These are phyloP conservation scores for Zaprionus davidi DNA, from an alignment of 1,140 invertebrate genomes.

Conservation along the genomic window DNA sequence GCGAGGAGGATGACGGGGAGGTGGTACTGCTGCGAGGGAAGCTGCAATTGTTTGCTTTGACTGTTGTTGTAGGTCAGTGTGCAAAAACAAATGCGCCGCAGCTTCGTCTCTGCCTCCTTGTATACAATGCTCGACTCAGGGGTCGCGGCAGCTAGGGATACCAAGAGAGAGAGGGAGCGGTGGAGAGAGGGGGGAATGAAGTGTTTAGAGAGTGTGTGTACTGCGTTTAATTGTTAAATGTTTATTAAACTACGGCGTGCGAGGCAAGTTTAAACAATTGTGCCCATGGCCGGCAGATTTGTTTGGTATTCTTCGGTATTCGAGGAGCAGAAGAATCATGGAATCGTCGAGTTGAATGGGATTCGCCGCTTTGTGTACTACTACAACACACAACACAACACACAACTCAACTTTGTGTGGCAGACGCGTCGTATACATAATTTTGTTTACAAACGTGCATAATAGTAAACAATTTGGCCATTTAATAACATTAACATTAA, in stretches of 20 bases:
- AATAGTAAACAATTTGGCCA: slow-evolving; percentile 83
- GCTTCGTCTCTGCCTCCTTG: slow-evolving; percentile 53
- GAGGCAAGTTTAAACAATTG: slow-evolving; percentile 73
- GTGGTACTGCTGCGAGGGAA: slow-evolving; percentile 21
- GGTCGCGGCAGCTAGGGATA: background rate
- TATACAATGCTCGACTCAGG: slow-evolving; percentile 52
- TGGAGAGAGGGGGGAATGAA: slow-evolving; percentile 24
- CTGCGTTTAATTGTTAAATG: slow-evolving; percentile 81
- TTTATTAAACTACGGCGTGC: slow-evolving; percentile 75
- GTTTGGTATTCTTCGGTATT: slow-evolving; percentile 49
- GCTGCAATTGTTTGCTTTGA: slow-evolving; percentile 75
- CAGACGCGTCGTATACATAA: slow-evolving; percentile 76
- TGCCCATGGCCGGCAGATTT: slow-evolving; percentile 50
- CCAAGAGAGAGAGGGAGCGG: background rate
- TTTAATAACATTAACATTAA: slow-evolving; percentile 84
- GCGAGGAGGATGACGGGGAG: background rate
- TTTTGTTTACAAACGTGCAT: slow-evolving; percentile 81
- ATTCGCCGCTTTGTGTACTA: slow-evolving; percentile 54
- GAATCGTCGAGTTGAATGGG: slow-evolving; percentile 45
- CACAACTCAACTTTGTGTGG: slow-evolving; percentile 48
- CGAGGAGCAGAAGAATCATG: slow-evolving; percentile 8
- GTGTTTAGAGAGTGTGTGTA: slow-evolving; percentile 70
- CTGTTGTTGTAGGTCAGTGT: slow-evolving; percentile 83
- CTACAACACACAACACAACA: background rate
- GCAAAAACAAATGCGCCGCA: slow-evolving; percentile 73